phyloP scores from a whole-genome alignment of 2,888 invertebrate species.

The Melanargia galathea region DNA sequence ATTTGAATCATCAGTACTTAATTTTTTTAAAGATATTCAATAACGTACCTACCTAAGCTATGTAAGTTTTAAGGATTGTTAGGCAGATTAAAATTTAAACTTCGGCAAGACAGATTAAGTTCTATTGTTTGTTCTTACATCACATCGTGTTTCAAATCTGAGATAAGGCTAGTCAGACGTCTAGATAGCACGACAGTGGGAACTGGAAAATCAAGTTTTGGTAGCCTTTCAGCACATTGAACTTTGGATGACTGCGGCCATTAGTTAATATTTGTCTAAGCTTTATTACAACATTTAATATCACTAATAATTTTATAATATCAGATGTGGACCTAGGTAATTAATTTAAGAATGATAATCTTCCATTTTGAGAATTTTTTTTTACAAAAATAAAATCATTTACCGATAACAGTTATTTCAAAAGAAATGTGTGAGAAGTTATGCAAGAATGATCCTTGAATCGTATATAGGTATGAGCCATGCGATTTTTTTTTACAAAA shows the following conservation, averaged over 20 bases:
- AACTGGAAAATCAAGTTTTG: conserved; percentile 66
- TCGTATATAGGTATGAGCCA: conserved; percentile 17
- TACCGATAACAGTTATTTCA: too few species aligned
- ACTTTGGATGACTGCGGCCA: conserved; percentile 44
- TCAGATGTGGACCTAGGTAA: not conserved
- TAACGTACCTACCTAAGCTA: not conserved
- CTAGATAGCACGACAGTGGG: conserved; percentile 47
- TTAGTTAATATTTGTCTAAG: conserved; percentile 38
- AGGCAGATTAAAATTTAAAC: not conserved
- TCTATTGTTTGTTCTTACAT: conserved; percentile 20
- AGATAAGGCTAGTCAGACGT: conserved; percentile 39
- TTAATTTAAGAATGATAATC: too few species aligned
- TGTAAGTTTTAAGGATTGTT: not conserved
- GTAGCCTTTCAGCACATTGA: conserved; percentile 56
- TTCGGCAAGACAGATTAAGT: not conserved
- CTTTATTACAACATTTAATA: not conserved
- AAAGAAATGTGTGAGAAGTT: conserved; percentile 1
- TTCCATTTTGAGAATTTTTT: too few species aligned
- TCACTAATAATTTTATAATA: conserved; percentile 5
- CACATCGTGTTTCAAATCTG: conserved; percentile 30
- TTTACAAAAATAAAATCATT: too few species aligned
- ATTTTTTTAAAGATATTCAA: too few species aligned
- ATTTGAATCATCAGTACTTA: too few species aligned
- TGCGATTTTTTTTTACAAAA: conserved; percentile 31
- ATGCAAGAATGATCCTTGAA: conserved; percentile 14